Evolutionary conservation across 2,113 vertebrate species (phyloP), one percentile per base, ranked within the genome.

Genomic region (Pelecanus crispus): DNA sequence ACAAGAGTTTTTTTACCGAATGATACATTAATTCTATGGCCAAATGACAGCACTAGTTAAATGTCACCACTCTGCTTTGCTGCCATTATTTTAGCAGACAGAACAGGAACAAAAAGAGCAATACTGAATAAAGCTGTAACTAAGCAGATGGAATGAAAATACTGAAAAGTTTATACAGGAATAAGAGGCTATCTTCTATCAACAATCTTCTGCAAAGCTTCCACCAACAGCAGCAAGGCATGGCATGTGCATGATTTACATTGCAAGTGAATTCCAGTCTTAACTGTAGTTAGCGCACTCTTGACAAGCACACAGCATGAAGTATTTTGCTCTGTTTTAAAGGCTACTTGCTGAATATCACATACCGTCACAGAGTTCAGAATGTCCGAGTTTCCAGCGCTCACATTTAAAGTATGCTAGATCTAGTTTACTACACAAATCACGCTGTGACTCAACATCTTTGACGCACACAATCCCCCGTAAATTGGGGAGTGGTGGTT

Each of bases 91-190:
- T 85, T 7, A 94, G 66, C 65, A 91, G 87, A 18, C 70, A 90
- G 84, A 86, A 84, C 7, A 74, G 44, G 52, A 78, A 84, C n/a
- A 87, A 61, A 58, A 82, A 56, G 36, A 82, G 58, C 81, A 90
- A 36, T 15, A 29, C 53, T 10, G 2, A 83, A 66, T 36, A 85
- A 88, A 95, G 79, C 59, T 7, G 4, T 88, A 95, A 86, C 87
- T 85, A 75, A 70, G 82, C 79, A 95, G 85, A 81, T 13, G 74
- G 94, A 94, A 92, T 73, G 79, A 94, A 94, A 94, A 85, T 13
- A 94, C 58, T 32, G 53, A 5, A 26, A 85, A 82, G 73, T 94
- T 90, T 66, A 55, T 11, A 62, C 7, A 73, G 42, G 58, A 94
- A 90, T 74, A 82, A 86, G 93, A 73, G 74, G 19, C 79, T 55